phyloP scores from a whole-genome alignment of 2,113 vertebrate species.

The Oxygymnocypris stewartii region DNA sequence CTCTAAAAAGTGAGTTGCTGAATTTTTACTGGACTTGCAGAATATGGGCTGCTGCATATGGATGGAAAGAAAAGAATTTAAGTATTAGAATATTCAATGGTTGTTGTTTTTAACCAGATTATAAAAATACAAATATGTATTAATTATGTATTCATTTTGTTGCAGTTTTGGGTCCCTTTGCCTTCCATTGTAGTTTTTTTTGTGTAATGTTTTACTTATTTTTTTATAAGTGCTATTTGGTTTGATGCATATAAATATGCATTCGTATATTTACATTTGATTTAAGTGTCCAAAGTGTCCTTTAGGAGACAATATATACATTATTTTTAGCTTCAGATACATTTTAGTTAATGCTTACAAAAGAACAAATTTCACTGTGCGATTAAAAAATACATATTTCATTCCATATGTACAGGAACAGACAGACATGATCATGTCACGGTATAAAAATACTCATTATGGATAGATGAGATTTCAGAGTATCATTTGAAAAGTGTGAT shows the following conservation, averaged over 20 bases:
- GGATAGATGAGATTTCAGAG: neutral
- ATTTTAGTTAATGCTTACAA: neutral
- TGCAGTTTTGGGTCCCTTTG: neutral
- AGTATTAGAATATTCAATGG: neutral
- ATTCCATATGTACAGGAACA: neutral
- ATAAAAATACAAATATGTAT: too few relatives aligned
- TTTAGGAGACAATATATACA: too few relatives aligned
- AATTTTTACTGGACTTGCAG: neutral
- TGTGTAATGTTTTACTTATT: neutral
- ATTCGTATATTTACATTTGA: neutral
- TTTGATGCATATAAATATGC: too few relatives aligned
- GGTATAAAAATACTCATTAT: slow-evolving; percentile 1
- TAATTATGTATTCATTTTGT: too few relatives aligned
- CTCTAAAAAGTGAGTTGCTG: neutral
- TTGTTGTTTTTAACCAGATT: neutral
- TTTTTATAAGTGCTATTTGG: too few relatives aligned
- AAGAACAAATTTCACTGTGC: neutral
- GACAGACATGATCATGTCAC: neutral
- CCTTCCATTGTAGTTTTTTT: neutral
- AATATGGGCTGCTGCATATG: neutral
- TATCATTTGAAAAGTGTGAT: neutral
- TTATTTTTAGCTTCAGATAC: neutral
- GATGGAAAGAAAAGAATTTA: neutral
- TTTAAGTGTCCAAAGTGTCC: neutral
- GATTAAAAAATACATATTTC: neutral